Base-by-base conservation (phyloP, 2,113 vertebrate species). In the Pheucticus melanocephalus region DNA sequence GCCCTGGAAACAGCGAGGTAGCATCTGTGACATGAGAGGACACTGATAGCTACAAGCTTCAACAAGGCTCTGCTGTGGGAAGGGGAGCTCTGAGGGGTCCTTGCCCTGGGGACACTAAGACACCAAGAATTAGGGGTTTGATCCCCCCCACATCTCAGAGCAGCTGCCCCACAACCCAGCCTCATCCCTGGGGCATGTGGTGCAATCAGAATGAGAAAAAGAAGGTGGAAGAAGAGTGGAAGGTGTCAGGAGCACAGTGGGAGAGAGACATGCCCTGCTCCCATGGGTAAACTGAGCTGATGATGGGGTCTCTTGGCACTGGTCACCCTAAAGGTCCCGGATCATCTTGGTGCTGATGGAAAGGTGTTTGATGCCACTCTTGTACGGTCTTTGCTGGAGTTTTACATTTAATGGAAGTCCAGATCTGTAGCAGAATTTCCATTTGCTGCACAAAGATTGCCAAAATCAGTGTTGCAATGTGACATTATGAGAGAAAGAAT, bases 251-350 rank as follows among this genome's bases (percentile, higher is more conserved):
- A 69, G 23, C 18, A 31, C 51, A 15, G 66, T 3, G 6, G 25
- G 47, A 27, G 19, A 30, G n/a, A 23, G 40, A 39, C 27, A 2
- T 40, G 40, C 13, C 31, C 24, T 10, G 27, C 17, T 73, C 27
- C 6, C 0, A 0, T 3, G 45, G 24, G 8, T 6, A 8, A 53
- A 20, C 1, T 39, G 76, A 42, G 45, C 30, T 47, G 50, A 5
- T 25, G 50, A 21, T 3, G 4, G 31, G 8, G 4, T 5, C 20
- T 28, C n/a, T 18, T 15, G 6, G 21, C 27, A 35, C 56, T 59
- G 72, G 35, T 47, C 40, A 27, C 40, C n/a, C 66, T 42, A 6
- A 44, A 11, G 22, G 48, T n/a, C 59, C 28, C 48, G 14, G 72
- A 6, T 24, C 47, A 6, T 17, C 45, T 40, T 5, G 0, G 24